phyloP scores from a whole-genome alignment of 2,113 vertebrate genomes.

The Myocastor coypus region DNA sequence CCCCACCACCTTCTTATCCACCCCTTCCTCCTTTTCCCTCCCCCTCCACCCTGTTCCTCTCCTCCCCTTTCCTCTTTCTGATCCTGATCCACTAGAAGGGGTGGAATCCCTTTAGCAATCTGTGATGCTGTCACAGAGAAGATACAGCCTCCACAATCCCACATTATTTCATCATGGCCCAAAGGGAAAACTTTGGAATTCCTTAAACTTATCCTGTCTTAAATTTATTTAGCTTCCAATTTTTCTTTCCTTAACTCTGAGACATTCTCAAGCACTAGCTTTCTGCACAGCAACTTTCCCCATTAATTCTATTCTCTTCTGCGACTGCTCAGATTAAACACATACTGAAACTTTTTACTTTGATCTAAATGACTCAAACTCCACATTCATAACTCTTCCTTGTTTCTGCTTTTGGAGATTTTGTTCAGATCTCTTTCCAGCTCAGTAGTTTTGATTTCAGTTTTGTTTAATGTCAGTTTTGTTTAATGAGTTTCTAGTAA shows the following conservation, averaged over 20 bases:
- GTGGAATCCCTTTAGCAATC: background rate
- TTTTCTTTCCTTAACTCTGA: background rate
- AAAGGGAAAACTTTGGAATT: background rate
- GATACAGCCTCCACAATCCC: background rate
- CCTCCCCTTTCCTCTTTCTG: background rate
- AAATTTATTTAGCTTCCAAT: background rate
- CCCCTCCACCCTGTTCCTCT: background rate
- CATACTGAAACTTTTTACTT: background rate
- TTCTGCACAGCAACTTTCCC: background rate
- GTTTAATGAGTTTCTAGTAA: background rate
- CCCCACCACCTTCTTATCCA: fast-evolving
- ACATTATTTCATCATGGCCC: background rate
- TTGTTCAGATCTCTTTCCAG: background rate
- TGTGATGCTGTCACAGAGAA: background rate
- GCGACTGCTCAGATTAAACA: background rate
- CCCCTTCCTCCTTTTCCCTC: no score
- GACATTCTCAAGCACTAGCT: background rate
- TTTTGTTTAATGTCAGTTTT: background rate
- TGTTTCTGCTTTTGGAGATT: background rate
- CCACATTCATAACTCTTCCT: background rate
- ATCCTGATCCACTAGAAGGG: background rate
- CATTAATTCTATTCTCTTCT: background rate
- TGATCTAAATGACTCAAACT: background rate
- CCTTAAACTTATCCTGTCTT: background rate
- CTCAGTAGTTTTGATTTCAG: background rate